Evolutionary conservation across 2,888 invertebrate genomes (phyloP).

Genomic region (Cosmia trapezina): DNA sequence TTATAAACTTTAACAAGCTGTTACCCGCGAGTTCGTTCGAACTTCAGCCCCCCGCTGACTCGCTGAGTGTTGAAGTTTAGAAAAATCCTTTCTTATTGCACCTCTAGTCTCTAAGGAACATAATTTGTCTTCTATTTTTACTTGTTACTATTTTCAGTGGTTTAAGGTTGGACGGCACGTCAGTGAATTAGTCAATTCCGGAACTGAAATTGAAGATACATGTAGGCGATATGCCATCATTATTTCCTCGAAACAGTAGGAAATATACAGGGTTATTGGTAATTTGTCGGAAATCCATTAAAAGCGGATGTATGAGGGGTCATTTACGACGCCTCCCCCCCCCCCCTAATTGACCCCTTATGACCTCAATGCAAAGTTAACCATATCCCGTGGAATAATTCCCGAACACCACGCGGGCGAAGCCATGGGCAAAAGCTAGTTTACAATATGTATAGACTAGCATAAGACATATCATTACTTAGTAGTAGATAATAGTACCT

Average conservation of each 20-base stretch:
- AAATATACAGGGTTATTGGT: no score
- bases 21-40: constrained; percentile 29
- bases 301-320: no score
- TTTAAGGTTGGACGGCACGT: constrained; percentile 4
- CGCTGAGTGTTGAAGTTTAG: constrained; percentile 47
- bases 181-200: constrained; percentile 2
- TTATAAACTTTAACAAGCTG: constrained; percentile 33
- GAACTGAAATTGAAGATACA: neutral
- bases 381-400: no score
- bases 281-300: no score
- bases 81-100: constrained; percentile 39
- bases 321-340: no score
- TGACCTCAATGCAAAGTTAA: no score
- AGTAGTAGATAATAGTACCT: neutral
- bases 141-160: constrained; percentile 27
- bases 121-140: constrained; percentile 26
- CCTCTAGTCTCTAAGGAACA: constrained; percentile 23
- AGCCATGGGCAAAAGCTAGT: no score
- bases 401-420: no score
- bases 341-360: no score
- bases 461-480: neutral
- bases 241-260: no score
- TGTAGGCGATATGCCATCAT: no score
- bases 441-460: neutral
- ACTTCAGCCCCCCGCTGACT: constrained; percentile 45